Base-by-base conservation (phyloP, 2,113 vertebrate genomes). In the Talpa occidentalis region DNA sequence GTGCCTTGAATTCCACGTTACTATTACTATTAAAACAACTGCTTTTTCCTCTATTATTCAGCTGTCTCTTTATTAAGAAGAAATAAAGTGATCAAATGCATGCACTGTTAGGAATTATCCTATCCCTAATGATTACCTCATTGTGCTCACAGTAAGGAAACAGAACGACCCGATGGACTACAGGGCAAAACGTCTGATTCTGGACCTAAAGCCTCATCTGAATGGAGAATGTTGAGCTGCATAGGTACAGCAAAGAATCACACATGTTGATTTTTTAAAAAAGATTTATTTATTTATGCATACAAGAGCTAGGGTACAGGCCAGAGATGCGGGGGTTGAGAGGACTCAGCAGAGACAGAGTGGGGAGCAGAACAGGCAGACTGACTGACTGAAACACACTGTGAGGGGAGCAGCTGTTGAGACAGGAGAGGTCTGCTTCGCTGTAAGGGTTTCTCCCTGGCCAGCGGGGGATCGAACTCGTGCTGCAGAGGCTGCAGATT, bases 141-240 rank as follows among this genome's bases (percentile, higher is more conserved):
- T 74, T 87, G 21, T 77, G 93, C 44, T 88, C 88, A 90, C 26
- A 0, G 40, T 79, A 84, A 96, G n/a, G 62, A 89, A 93, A 86
- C 32, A 81, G 64, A 93, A 44, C 67, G 56, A 77, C 62, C 47
- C 35, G 72, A 78, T 80, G 26, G 12, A 70, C 22, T 44, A 92
- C n/a, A 93, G 10, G 69, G 40, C 42, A 59, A 88, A 76, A 85
- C 1, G 17, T 60, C 42, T 76, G 28, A 84, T 90, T n/a, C 70
- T 59, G 54, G 32, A 70, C 26, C 37, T 52, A 82, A 49, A 87
- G 67, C 3, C 67, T 82, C 30, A 64, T 74, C 62, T 24, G 54
- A 66, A 66, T 74, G 35, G 37, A 94, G 32, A 89, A 70, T 19
- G 24, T 26, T 87, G 89, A 76, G 67, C 12, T 35, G 19, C 30